phyloP scores from a whole-genome alignment of 2,797 vertebrate species.

The Cryptoblepharus egeriae region DNA sequence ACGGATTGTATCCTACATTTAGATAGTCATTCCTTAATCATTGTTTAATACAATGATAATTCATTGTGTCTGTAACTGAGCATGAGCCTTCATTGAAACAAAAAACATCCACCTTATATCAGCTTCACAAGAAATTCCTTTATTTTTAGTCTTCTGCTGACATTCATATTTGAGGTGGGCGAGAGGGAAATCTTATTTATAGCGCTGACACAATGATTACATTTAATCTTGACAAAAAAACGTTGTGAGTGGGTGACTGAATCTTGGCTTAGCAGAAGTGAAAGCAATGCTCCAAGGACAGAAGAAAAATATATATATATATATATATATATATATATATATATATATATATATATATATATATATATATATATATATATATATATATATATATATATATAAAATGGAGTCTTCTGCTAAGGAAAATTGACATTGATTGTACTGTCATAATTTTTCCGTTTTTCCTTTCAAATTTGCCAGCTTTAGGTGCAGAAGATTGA shows the following conservation, averaged over 20 bases:
- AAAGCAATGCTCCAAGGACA: constrained; percentile 28
- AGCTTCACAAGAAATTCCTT: constrained; percentile 8
- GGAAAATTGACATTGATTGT: constrained; percentile 37
- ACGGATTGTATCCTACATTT: too few relatives aligned
- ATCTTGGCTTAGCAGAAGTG: constrained; percentile 7
- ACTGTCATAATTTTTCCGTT: neutral
- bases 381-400: constrained; percentile 37
- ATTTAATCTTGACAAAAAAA: constrained; percentile 29
- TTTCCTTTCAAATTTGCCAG: constrained; percentile 31
- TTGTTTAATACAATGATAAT: too few relatives aligned
- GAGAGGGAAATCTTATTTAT: neutral
- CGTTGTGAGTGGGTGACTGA: neutral
- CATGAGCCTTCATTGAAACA: neutral
- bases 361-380: constrained; percentile 40
- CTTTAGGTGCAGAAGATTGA: constrained; percentile 53
- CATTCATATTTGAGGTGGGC: neutral
- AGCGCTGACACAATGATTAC: constrained; percentile 20
- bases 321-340: constrained; percentile 34
- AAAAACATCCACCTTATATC: neutral
- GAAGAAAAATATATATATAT: constrained; percentile 31
- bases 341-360: constrained; percentile 37
- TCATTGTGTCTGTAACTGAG: neutral
- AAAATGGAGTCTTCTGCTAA: constrained; percentile 28
- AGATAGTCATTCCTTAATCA: too few relatives aligned
- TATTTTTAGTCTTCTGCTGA: neutral